phyloP scores from a whole-genome alignment of 2,113 vertebrate species.

The Leucopsar rothschildi region DNA sequence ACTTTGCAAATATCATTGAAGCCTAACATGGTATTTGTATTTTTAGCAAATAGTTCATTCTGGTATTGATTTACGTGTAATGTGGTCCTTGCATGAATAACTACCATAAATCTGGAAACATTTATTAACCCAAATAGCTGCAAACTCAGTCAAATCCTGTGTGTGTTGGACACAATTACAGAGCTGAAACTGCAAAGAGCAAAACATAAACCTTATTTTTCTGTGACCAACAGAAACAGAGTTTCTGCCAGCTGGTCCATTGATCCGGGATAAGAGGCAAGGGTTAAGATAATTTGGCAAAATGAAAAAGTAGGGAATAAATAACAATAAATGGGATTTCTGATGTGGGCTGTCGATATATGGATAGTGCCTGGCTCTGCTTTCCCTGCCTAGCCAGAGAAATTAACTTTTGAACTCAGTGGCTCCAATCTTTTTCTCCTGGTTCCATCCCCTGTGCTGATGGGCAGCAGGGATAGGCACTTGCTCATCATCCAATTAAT shows the following conservation, averaged over 20 bases:
- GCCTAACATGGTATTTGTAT: slow-evolving; percentile 37
- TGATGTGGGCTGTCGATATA: background rate
- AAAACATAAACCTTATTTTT: background rate
- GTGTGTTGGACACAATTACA: background rate
- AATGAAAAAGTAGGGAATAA: background rate
- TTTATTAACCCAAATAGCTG: slow-evolving; percentile 21
- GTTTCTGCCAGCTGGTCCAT: background rate
- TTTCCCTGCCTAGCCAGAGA: background rate
- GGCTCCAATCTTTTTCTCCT: background rate
- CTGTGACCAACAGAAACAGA: background rate
- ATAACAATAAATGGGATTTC: background rate
- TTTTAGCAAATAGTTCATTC: slow-evolving; percentile 67
- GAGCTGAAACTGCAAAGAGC: background rate
- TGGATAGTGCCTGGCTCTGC: background rate
- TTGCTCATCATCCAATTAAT: background rate
- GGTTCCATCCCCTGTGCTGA: background rate
- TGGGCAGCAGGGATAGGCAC: background rate
- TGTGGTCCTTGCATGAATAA: slow-evolving; percentile 44
- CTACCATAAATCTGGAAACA: slow-evolving; percentile 16
- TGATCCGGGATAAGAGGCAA: background rate
- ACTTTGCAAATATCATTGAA: background rate
- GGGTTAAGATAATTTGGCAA: background rate
- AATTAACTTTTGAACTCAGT: background rate
- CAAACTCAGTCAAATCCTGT: slow-evolving; percentile 36
- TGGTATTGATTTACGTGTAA: slow-evolving; percentile 54